These are phyloP conservation scores for Itoplectis maculator DNA, from an alignment of 2,888 invertebrate species.

Conservation along the genomic window DNA sequence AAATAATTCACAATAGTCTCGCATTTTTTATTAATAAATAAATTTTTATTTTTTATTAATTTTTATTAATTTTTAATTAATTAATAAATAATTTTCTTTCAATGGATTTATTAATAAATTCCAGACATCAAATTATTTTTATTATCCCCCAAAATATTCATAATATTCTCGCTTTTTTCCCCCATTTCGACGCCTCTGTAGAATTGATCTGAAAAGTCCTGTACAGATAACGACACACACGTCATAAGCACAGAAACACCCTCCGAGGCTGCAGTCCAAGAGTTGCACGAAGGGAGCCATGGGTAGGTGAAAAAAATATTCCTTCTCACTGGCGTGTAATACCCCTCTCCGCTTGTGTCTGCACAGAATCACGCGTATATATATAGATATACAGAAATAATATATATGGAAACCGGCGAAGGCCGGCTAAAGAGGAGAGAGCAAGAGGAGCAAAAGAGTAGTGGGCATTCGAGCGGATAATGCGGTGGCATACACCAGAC, in stretches of 20 bases:
- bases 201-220: not conserved
- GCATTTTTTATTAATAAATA: no score
- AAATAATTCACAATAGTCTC: no score
- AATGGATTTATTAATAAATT: no score
- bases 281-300: not conserved
- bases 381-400: no score
- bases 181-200: not conserved
- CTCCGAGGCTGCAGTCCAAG: not conserved
- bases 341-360: not conserved
- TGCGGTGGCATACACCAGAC: conserved; percentile 37
- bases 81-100: no score
- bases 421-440: conserved; percentile 58
- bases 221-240: not conserved
- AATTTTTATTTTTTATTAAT: no score
- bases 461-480: conserved; percentile 52
- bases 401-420: conserved; percentile 47
- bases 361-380: no score
- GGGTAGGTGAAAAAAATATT: conserved; percentile 42
- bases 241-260: not conserved
- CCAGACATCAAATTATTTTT: no score
- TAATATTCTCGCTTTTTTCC: not conserved
- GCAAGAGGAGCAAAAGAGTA: conserved; percentile 46
- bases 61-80: no score
- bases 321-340: conserved; percentile 43
- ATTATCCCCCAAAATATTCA: no score